A percentile compares a stretch with the other conserved stretches of the same genome.
Conservation (phyloP, 2,113 vertebrate genomes). For the Neogale vison region DNA sequence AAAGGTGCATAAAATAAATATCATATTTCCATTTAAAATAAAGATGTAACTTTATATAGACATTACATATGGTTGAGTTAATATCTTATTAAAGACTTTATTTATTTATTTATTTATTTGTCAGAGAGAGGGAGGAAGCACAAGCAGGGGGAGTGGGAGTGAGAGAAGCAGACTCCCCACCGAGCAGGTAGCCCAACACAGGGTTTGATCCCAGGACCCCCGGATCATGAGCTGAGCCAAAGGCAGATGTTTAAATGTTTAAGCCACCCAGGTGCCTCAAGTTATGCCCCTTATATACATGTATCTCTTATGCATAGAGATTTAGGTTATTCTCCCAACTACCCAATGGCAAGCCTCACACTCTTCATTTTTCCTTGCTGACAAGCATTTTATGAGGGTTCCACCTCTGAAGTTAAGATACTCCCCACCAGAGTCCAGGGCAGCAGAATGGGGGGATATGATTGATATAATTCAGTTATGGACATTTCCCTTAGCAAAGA, state of each 20-base stretch:
- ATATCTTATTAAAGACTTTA: neutral
- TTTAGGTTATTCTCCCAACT: neutral
- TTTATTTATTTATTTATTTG: too few relatives aligned
- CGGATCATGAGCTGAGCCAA: too few relatives aligned
- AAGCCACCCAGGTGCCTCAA: neutral
- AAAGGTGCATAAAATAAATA: neutral
- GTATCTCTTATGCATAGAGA: neutral
- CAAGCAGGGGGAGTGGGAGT: too few relatives aligned
- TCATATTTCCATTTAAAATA: neutral
- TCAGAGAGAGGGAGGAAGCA: too few relatives aligned
- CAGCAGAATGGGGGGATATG: neutral
- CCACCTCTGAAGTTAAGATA: neutral
- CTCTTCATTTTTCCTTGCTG: neutral
- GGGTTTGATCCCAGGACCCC: too few relatives aligned
- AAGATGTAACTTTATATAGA: neutral
- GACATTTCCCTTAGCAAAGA: neutral
- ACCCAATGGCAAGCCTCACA: accelerated
- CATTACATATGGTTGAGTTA: neutral
- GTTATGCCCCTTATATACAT: neutral
- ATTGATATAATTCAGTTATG: neutral
- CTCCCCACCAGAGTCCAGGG: neutral
- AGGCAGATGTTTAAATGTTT: too few relatives aligned
- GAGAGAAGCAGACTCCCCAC: too few relatives aligned
- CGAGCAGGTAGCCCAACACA: too few relatives aligned
- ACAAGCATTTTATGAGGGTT: neutral